A percentile compares a stretch with the other conserved stretches of the same genome.
Evolutionary conservation across 2,888 invertebrate genomes (phyloP).

Genomic region (Pachycephus smyrnensis): DNA sequence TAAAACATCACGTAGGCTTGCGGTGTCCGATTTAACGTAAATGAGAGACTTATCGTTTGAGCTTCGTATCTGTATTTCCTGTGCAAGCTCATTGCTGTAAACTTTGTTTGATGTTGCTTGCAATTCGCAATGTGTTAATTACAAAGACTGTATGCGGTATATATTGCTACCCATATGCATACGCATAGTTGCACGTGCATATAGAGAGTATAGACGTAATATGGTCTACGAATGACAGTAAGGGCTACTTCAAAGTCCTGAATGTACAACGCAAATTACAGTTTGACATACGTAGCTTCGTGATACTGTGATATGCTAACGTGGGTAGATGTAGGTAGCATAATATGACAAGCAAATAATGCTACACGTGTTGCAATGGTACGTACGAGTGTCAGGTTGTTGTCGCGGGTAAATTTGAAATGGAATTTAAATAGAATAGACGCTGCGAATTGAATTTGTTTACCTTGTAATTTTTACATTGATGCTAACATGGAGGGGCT

Average conservation of each 20-base stretch:
- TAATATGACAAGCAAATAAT: neutral
- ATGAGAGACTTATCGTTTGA: neutral
- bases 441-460: neutral
- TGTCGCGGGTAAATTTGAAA: neutral
- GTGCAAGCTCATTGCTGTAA: neutral
- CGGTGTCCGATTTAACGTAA: neutral
- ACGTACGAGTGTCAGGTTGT: neutral
- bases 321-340: neutral
- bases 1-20: neutral
- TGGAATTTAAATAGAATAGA: neutral
- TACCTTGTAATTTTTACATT: neutral
- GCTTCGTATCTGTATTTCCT: neutral
- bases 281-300: neutral
- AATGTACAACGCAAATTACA: neutral
- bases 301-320: neutral
- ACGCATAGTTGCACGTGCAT: neutral
- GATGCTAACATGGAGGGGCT: neutral
- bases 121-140: neutral
- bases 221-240: neutral
- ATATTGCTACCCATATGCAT: neutral
- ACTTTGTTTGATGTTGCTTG: neutral
- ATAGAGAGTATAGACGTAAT: neutral
- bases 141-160: neutral
- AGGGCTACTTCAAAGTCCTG: neutral
- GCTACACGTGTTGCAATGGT: neutral